Evolutionary conservation across 2,888 invertebrate species (phyloP), one percentile per base, ranked within the genome.

Genomic region (Agriopis leucophaearia): DNA sequence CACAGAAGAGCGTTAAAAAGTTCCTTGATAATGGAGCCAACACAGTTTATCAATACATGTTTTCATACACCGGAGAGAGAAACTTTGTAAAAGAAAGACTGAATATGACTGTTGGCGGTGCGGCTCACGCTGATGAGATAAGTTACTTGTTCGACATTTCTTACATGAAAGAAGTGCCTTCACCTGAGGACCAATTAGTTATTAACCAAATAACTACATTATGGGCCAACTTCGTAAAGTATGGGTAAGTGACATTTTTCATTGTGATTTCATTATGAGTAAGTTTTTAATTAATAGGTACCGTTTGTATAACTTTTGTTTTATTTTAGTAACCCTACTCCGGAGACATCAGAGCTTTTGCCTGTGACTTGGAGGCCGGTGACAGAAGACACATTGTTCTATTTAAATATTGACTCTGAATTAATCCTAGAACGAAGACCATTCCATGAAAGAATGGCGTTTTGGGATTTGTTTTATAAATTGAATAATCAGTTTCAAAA

Each of bases 201-300:
- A 80, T 87, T 40, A 83, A 87, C 56, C 78, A 78, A 13, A 74
- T 87, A 12, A 86, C 86, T 8, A 79, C 82, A 8, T 58, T 87
- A 44, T 87, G 87, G 87, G 67, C 82, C 5, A 87, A 87, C 70
- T 86, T 86, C 71, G 86, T 76, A 9, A 88, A 86, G 78, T 80
- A 78, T 57, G 81, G 84, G 87, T 86, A 81, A 8, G 79, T 54
- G 45, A 42, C 0, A 51, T 50, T 51, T 36, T n/a, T n/a, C n/a
- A 27, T 4, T 27, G 27, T 27, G 27, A 0, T 27, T 1, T 27
- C 27, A 27, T 27, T 3, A 27, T 27, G 5, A 27, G 27, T 27
- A 27, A 27, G 27, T 27, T 27, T 27, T 27, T 5, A 27, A 27
- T 27, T 27, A 27, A 1, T 27, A n/a, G n/a, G n/a, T n/a, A 27